Evolutionary conservation across 2,888 invertebrate genomes (phyloP).

Genomic region (Phragmatobia fuliginosa): DNA sequence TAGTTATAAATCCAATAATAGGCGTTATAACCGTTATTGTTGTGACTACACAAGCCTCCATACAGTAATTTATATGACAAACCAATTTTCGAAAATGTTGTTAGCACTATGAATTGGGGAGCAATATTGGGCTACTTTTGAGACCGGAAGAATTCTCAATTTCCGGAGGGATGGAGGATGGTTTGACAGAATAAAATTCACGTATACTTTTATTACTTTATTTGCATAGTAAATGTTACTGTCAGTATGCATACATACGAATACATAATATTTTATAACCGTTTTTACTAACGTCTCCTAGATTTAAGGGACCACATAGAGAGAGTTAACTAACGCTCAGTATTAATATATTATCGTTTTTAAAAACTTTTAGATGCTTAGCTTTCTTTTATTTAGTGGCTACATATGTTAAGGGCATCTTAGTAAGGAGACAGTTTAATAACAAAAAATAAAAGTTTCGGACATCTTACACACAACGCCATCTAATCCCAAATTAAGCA

Average conservation of each 20-base stretch:
- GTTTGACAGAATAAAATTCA: slow-evolving; percentile 5
- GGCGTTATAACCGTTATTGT: not conserved
- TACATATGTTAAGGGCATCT: too few relatives aligned
- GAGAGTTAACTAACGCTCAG: too few relatives aligned
- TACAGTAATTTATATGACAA: slow-evolving; percentile 1
- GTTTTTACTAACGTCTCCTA: too few relatives aligned
- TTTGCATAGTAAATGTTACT: not conserved
- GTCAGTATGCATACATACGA: not conserved
- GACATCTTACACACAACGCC: too few relatives aligned
- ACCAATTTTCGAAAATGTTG: slow-evolving; percentile 9
- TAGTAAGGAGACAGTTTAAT: too few relatives aligned
- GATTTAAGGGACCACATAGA: too few relatives aligned
- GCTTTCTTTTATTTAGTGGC: too few relatives aligned
- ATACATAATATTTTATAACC: not conserved
- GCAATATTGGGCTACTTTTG: slow-evolving; percentile 20
- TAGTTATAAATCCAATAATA: not conserved
- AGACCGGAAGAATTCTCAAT: slow-evolving; percentile 23
- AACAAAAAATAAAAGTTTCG: too few relatives aligned
- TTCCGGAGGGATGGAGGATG: slow-evolving; percentile 21
- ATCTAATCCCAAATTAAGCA: too few relatives aligned
- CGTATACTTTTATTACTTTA: not conserved
- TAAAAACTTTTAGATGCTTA: too few relatives aligned
- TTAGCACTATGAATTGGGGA: slow-evolving; percentile 6
- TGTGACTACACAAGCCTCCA: not conserved
- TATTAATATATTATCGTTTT: too few relatives aligned